phyloP scores from a whole-genome alignment of 2,888 invertebrate species.

The Acanthosepion pharaonis region DNA sequence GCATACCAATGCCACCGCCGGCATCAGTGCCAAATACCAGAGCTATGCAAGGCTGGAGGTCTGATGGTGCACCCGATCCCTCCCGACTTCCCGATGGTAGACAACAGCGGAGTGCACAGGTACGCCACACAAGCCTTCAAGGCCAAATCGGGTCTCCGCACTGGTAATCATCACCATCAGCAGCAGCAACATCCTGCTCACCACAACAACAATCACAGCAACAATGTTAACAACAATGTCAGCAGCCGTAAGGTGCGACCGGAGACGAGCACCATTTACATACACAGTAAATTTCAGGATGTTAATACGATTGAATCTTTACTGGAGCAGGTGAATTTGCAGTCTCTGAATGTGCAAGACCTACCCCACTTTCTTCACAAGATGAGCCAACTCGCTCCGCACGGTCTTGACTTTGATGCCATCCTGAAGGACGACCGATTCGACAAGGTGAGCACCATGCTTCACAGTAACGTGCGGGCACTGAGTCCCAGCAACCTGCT shows the following conservation, averaged over 20 bases:
- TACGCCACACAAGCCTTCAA: constrained; percentile 44
- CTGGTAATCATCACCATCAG: neutral
- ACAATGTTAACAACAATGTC: neutral
- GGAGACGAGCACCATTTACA: neutral
- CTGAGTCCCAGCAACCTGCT: constrained; percentile 49
- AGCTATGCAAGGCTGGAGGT: constrained; percentile 44
- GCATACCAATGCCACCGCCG: constrained; percentile 40
- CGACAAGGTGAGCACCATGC: constrained; percentile 38
- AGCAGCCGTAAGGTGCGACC: neutral
- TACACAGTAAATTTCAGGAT: constrained; percentile 34
- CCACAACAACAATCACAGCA: neutral
- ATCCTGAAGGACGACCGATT: constrained; percentile 40
- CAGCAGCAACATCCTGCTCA: neutral
- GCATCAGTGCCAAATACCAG: constrained; percentile 35
- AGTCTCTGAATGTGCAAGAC: constrained; percentile 35
- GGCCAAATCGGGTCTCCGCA: constrained; percentile 37
- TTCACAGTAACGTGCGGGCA: constrained; percentile 48
- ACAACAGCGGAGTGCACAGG: constrained; percentile 44
- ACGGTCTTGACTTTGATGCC: constrained; percentile 34
- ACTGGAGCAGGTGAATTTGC: constrained; percentile 36
- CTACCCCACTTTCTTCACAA: constrained; percentile 33
- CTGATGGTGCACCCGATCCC: constrained; percentile 44
- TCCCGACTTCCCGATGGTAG: constrained; percentile 42
- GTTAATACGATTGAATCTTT: neutral
- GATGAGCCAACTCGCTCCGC: constrained; percentile 6